Base-by-base conservation (phyloP, 2,113 vertebrate genomes). In the Oncorhynchus nerka region DNA sequence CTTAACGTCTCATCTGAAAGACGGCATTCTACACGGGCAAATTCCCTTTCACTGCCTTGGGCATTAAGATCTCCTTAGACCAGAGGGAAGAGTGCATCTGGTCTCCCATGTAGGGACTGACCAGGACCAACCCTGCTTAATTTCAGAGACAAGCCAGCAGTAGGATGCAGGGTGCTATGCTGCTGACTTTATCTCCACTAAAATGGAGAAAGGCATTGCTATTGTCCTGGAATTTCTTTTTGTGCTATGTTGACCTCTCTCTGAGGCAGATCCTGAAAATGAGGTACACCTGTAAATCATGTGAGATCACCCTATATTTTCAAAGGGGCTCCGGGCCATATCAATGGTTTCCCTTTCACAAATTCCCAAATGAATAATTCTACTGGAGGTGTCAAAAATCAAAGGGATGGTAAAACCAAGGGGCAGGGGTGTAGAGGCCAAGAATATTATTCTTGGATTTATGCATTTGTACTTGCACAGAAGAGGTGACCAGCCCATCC, bases 351-450 rank as follows among this genome's bases (percentile, higher is more conserved):
- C 28, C 45, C 39, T 71, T 3, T 22, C 34, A 32, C 57, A 49
- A 70, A 62, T 66, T 70, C 69, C 49, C 76, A 59, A 78, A 49
- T 59, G 51, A 75, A 66, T 74, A 62, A 78, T 74, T 77, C 57
- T 64, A 34, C n/a, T 3, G 1, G 68, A 72, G 30, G 34, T 78
- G 67, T 3, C n/a, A 79, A 70, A 55, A 77, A 79, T 73, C 49
- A 75, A 72, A 75, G 66, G 57, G 48, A 71, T 24, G 67, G 59
- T 70, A 71, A 69, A 79, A 74, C 61, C 45, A 70, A 66, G 26
- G 61, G 22, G n/a, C 66, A 22, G 48, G 70, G 69, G 30, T 55
- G 11, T 11, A 74, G n/a, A 30, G 70, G 64, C 45, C 39, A 74
- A 71, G 59, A 76, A 77, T 64, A 6, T 81, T 68, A 24, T 6